Base-by-base conservation (phyloP, 2,113 vertebrate species). In the Burhinus bistriatus region DNA sequence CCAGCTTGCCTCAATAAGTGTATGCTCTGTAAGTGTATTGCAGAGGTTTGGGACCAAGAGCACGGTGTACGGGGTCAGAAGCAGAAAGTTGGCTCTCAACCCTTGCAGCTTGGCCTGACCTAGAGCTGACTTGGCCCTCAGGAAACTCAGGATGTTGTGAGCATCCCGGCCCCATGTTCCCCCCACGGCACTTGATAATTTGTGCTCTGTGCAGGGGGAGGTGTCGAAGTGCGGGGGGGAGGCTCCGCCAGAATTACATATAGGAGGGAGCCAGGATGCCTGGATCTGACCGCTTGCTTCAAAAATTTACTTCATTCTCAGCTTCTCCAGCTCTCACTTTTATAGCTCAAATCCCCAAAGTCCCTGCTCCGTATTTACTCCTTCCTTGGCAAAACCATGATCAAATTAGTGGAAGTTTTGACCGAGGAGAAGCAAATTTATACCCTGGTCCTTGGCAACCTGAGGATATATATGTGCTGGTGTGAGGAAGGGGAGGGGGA, bases 341-440 rank as follows among this genome's bases (percentile, higher is more conserved):
- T 84, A 93, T 62, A 90, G 88, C 71, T 86, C 79, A 94, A 94
- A 93, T 91, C 66, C 89, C 89, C 49, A 38, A 79, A 94, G 91
- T 49, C 89, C 44, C 81, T 71, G 78, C 61, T 93, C 83, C 73
- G 17, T 97, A 94, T 96, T 96, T 93, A 96, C 87, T 93, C 45
- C 82, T 95, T 93, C 83, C 83, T 92, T 94, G 83, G 81, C 83
- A 95, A 95, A 97, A 89, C 73, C 65, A 62, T 95, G 83, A 93
- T 77, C 86, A 95, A 97, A 94, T 93, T 91, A 95, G 93, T 87
- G 93, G 83, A 95, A 85, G 95, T 92, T 96, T 95, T 94, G 86
- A 92, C 86, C 71, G 77, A 96, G 55, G 52, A 94, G 91, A 93
- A 92, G 69, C 77, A 89, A 93, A 95, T 93, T 89, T 94, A 92